Evolutionary conservation across 2,888 invertebrate species (phyloP).

Genomic region (Trisateles emortualis): DNA sequence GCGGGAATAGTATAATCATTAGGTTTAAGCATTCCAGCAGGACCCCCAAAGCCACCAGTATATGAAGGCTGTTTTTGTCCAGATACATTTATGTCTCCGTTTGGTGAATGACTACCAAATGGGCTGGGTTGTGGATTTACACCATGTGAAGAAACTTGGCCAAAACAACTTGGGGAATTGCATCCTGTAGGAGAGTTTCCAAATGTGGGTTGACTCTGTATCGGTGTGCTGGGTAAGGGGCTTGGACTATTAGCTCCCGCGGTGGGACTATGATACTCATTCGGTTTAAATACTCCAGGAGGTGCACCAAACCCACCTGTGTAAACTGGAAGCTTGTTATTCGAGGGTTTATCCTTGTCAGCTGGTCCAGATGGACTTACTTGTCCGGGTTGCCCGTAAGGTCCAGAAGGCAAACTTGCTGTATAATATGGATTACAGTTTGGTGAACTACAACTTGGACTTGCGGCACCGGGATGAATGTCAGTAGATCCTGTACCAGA

Average conservation of each 20-base stretch:
- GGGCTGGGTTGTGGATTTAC: constrained; percentile 6
- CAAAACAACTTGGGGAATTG: constrained; percentile 33
- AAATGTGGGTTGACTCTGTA: constrained; percentile 12
- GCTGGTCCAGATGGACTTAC: constrained; percentile 6
- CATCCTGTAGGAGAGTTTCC: constrained; percentile 23
- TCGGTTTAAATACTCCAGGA: constrained; percentile 31
- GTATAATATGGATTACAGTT: constrained; percentile 17
- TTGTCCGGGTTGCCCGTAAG: constrained; percentile 10
- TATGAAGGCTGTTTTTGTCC: constrained; percentile 47
- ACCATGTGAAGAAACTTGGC: constrained; percentile 15
- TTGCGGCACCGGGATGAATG: constrained; percentile 6
- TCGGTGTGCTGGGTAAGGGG: constrained; percentile 10
- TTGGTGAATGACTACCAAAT: constrained; percentile 8
- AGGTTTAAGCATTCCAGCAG: constrained; percentile 50
- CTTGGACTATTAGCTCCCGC: constrained; percentile 15
- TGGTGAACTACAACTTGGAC: constrained; percentile 14
- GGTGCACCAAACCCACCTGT: constrained; percentile 41
- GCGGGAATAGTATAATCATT: constrained; percentile 27
- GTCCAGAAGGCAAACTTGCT: constrained; percentile 5
- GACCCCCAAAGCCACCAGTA: constrained; percentile 65
- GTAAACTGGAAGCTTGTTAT: constrained; percentile 34
- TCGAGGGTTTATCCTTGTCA: constrained; percentile 10
- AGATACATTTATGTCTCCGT: background rate
- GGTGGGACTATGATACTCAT: constrained; percentile 23
- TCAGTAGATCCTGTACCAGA: constrained; percentile 6